Percentiles rank a stretch among this genome's conserved stretches.
Conservation (phyloP, 2,113 vertebrate species). For the Carlito syrichta region DNA sequence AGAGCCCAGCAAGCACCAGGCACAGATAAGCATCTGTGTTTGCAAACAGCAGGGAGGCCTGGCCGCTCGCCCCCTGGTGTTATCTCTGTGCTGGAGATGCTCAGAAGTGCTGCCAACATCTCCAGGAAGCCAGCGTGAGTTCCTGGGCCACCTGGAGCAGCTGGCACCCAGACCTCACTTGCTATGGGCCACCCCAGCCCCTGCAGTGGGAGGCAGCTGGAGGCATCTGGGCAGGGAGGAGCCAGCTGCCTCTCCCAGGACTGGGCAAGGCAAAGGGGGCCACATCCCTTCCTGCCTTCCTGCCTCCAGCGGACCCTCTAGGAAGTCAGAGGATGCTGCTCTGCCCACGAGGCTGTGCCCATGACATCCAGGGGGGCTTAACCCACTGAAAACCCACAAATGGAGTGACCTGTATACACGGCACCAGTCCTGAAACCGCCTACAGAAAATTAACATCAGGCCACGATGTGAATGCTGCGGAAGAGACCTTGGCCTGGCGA, state of each 20-base stretch:
- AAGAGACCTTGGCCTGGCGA: too few species aligned
- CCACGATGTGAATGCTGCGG: too few species aligned
- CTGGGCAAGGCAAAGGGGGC: not conserved
- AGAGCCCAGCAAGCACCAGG: not conserved
- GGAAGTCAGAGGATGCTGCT: not conserved
- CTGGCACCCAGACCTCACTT: not conserved
- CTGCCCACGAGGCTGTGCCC: not conserved
- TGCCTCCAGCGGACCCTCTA: not conserved
- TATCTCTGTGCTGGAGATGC: not conserved
- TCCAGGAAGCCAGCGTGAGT: not conserved
- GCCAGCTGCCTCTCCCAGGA: not conserved
- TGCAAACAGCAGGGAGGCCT: not conserved
- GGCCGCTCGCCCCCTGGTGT: not conserved
- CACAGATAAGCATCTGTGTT: not conserved
- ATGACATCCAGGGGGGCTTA: not conserved
- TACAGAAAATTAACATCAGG: too few species aligned
- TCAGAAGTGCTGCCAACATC: slow-evolving; percentile 49
- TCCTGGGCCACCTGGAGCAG: not conserved
- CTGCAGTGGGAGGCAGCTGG: not conserved
- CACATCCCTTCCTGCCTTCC: not conserved
- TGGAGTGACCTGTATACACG: too few species aligned
- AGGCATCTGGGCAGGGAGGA: not conserved
- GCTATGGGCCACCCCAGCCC: not conserved
- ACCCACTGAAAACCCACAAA: not conserved
- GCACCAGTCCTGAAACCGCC: too few species aligned